These are phyloP conservation scores for Zapornia atra DNA, from an alignment of 2,113 vertebrate genomes.

Conservation along the genomic window DNA sequence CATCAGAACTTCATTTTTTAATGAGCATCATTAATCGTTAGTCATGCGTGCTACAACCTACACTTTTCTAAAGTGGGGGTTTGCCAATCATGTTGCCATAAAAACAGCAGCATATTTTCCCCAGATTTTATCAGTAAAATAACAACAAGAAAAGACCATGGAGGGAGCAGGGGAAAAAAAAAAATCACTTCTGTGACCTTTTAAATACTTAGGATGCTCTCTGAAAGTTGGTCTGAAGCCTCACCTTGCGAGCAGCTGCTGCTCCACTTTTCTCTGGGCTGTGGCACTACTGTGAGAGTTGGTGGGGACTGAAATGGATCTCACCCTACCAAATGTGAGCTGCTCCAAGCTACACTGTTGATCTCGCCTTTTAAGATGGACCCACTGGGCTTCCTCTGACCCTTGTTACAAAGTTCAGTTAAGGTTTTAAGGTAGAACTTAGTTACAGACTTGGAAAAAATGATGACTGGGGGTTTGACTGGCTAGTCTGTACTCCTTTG, in stretches of 20 bases:
- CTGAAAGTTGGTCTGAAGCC: neutral
- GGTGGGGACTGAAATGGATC: neutral
- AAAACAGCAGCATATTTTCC: slow-evolving; percentile 37
- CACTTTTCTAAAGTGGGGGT: slow-evolving; percentile 36
- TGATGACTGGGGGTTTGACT: neutral
- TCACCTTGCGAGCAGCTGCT: neutral
- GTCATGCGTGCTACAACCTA: slow-evolving; percentile 55
- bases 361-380: neutral
- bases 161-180: neutral
- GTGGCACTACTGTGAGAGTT: neutral
- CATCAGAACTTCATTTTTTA: slow-evolving; percentile 75
- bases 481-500: neutral
- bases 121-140: neutral
- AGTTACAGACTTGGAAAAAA: neutral
- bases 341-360: neutral
- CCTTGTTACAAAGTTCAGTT: neutral
- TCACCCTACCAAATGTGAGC: neutral
- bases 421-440: neutral
- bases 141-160: neutral
- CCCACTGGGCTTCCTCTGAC: neutral
- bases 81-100: slow-evolving; percentile 45
- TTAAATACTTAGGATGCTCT: neutral
- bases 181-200: neutral
- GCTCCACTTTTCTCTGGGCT: neutral
- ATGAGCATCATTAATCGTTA: slow-evolving; percentile 74